Evolutionary conservation across 2,113 vertebrate genomes (phyloP).

Genomic region (Pachycephala philippinensis): DNA sequence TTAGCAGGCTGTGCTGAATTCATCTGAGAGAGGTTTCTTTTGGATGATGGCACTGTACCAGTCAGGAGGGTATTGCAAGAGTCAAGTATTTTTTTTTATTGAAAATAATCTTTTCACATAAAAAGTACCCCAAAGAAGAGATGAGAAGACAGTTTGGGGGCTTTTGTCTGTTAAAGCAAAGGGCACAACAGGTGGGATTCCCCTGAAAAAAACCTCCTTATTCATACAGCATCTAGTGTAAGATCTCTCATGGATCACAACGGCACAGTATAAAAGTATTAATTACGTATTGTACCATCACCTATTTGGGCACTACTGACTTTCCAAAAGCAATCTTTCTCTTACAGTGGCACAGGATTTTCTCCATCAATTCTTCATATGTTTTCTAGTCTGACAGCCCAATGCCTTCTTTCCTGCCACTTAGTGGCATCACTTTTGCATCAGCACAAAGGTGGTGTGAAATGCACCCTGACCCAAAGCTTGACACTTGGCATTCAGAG

Average conservation of each 20-base stretch:
- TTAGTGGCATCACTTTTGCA: background rate
- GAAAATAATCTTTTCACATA: background rate
- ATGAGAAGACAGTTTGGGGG: accelerated
- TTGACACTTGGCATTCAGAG: background rate
- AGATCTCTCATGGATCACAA: background rate
- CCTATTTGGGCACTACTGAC: background rate
- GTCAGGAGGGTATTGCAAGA: background rate
- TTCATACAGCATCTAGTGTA: background rate
- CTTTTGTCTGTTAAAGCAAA: background rate
- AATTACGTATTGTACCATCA: background rate
- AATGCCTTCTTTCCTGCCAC: accelerated
- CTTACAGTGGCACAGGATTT: background rate
- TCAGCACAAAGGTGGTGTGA: background rate
- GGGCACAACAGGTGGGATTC: background rate
- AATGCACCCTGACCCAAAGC: background rate
- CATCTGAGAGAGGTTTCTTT: background rate
- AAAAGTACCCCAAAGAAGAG: background rate
- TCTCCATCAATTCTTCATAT: background rate
- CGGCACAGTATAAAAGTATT: background rate
- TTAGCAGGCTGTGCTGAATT: background rate
- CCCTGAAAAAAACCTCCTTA: background rate
- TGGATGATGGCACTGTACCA: background rate
- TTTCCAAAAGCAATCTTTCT: background rate
- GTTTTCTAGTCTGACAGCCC: background rate
- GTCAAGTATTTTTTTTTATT: background rate